Evolutionary conservation across 2,888 invertebrate genomes (phyloP).

Genomic region (Micoletzkya japonica): DNA sequence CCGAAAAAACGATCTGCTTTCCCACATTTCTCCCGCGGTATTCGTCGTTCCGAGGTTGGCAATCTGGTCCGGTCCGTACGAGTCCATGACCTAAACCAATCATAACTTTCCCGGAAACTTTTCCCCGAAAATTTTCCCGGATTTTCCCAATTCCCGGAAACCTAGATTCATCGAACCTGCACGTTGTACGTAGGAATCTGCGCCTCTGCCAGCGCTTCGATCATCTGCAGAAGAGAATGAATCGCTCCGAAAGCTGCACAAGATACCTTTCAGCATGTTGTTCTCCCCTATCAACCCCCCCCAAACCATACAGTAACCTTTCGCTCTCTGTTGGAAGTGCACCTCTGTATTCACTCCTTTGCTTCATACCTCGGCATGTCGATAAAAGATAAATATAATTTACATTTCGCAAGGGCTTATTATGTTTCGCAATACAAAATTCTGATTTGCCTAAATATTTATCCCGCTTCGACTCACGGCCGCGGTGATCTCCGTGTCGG

Average conservation of each 20-base stretch:
- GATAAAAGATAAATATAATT: neutral
- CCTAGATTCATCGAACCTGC: neutral
- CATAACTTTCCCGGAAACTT: neutral
- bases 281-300: neutral
- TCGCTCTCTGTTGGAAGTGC: no score
- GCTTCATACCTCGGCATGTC: no score
- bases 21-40: neutral
- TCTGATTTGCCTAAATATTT: neutral
- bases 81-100: conserved; percentile 1
- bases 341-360: no score
- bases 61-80: neutral
- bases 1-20: conserved; percentile 12
- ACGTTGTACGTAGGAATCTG: conserved; percentile 33
- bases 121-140: neutral
- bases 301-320: neutral
- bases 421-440: neutral
- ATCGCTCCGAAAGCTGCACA: no score
- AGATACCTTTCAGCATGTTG: no score
- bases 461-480: conserved; percentile 31
- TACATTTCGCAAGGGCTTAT: neutral
- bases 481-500: conserved; percentile 42
- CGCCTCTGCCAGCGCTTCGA: conserved; percentile 41
- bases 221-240: conserved; percentile 35
- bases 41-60: neutral
- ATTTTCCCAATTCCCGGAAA: neutral